A percentile compares a stretch with the other conserved stretches of the same genome.
phyloP scores from a whole-genome alignment of 2,113 vertebrate species.

The Albula goreensis region DNA sequence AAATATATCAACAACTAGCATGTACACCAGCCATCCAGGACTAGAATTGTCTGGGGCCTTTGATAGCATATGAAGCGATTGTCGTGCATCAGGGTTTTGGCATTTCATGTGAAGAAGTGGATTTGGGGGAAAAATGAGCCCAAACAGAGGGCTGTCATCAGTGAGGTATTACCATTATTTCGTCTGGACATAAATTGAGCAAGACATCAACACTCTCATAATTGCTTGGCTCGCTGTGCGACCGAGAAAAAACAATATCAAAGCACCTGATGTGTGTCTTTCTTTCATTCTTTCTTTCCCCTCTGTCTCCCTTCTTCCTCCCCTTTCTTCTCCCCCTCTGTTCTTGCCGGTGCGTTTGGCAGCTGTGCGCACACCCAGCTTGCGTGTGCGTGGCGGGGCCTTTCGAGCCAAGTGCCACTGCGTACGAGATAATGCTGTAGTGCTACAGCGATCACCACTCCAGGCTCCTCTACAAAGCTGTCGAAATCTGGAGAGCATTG shows the following conservation, averaged over 20 bases:
- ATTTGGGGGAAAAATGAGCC: constrained; percentile 43
- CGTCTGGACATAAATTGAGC: constrained; percentile 53
- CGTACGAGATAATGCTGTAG: neutral
- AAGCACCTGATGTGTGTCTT: neutral
- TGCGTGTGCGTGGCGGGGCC: neutral
- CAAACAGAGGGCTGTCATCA: constrained; percentile 60
- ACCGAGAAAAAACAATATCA: neutral
- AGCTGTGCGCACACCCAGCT: neutral
- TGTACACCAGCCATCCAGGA: no score
- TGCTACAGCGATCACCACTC: neutral
- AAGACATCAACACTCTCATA: constrained; percentile 53
- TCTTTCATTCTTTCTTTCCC: neutral
- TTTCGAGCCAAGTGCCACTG: neutral
- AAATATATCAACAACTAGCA: no score
- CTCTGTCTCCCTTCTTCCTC: neutral
- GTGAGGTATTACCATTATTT: constrained; percentile 58
- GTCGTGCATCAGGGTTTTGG: neutral
- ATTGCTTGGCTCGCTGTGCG: constrained; percentile 42
- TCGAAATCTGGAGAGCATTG: neutral
- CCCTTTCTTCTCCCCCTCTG: neutral
- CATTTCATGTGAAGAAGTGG: constrained; percentile 70
- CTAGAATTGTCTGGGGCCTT: neutral
- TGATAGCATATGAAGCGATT: constrained; percentile 60
- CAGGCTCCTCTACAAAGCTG: neutral
- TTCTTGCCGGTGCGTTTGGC: neutral